Conservation (phyloP, 37 sponge, comb jelly and placozoan genomes). For the Geodia barretti region DNA sequence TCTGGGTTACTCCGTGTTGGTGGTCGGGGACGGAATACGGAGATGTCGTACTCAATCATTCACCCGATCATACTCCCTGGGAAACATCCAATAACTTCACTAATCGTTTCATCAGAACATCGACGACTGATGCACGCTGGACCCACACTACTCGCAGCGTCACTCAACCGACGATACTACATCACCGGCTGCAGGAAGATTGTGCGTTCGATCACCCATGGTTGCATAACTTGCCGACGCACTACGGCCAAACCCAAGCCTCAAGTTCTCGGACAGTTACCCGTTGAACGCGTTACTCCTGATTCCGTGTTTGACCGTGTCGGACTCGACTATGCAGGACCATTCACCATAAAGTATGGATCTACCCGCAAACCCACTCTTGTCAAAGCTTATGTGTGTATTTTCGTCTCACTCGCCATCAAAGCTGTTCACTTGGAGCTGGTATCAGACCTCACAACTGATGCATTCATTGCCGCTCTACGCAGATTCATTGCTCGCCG, state of each 20-base stretch:
- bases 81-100: not conserved
- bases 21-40: not conserved
- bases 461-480: constrained; percentile 6
- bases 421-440: constrained; percentile 38
- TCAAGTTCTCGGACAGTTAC: constrained; percentile 35
- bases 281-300: constrained; percentile 28
- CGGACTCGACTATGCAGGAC: constrained; percentile 46
- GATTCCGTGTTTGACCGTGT: not conserved
- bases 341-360: constrained; percentile 19
- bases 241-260: not conserved
- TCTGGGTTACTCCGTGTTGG: constrained; percentile 1
- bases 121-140: not conserved
- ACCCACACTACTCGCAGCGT: not conserved
- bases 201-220: not conserved
- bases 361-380: constrained; percentile 11
- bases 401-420: constrained; percentile 21
- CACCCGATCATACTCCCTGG: not conserved
- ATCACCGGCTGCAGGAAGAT: constrained; percentile 11
- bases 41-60: not conserved
- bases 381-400: constrained; percentile 21
- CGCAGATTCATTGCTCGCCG: constrained; percentile 4
- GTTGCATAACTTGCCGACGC: not conserved
- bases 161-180: constrained; percentile 3
- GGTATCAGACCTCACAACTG: constrained; percentile 24
- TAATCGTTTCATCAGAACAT: not conserved